These are phyloP conservation scores for Axea sp. DNA, from an alignment of 2,888 invertebrate genomes.

Conservation along the genomic window DNA sequence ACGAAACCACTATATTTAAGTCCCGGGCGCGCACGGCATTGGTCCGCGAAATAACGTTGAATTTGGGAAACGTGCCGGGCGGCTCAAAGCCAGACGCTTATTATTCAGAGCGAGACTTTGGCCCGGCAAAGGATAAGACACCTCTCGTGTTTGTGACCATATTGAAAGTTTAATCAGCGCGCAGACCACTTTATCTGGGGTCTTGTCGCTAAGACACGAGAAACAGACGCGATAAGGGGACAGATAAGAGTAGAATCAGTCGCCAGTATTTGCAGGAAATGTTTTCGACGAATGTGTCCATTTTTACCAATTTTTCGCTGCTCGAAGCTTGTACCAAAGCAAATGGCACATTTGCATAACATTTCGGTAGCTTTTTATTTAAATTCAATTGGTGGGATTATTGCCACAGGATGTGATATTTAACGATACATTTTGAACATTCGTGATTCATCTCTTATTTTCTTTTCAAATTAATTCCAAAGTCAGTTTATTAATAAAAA, in stretches of 20 bases:
- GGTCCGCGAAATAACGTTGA: slow-evolving; percentile 39
- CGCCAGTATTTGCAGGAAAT: slow-evolving; percentile 24
- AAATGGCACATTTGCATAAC: too few relatives aligned
- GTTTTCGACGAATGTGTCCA: too few relatives aligned
- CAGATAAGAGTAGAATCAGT: slow-evolving; percentile 30
- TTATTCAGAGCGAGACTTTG: slow-evolving; percentile 47
- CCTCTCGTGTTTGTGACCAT: slow-evolving; percentile 39
- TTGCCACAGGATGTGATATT: too few relatives aligned
- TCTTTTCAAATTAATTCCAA: too few relatives aligned
- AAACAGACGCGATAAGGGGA: slow-evolving; percentile 48
- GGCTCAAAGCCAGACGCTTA: slow-evolving; percentile 27
- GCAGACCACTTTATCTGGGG: slow-evolving; percentile 49
- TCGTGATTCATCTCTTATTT: too few relatives aligned
- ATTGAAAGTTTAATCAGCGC: slow-evolving; percentile 56
- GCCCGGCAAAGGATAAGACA: slow-evolving; percentile 51
- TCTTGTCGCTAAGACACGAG: slow-evolving; percentile 40
- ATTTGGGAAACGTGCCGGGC: slow-evolving; percentile 26
- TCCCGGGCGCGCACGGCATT: slow-evolving; percentile 32
- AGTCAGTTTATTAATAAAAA: too few relatives aligned
- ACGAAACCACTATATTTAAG: slow-evolving; percentile 43
- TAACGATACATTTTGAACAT: too few relatives aligned
- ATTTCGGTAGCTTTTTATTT: too few relatives aligned
- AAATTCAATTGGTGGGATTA: too few relatives aligned
- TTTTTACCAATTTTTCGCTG: too few relatives aligned
- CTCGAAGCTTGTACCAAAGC: too few relatives aligned